Percentiles rank a stretch among this genome's conserved stretches.
Evolutionary conservation across 1,140 invertebrate species (phyloP).

Genomic region (Drosophila pallidifrons): DNA sequence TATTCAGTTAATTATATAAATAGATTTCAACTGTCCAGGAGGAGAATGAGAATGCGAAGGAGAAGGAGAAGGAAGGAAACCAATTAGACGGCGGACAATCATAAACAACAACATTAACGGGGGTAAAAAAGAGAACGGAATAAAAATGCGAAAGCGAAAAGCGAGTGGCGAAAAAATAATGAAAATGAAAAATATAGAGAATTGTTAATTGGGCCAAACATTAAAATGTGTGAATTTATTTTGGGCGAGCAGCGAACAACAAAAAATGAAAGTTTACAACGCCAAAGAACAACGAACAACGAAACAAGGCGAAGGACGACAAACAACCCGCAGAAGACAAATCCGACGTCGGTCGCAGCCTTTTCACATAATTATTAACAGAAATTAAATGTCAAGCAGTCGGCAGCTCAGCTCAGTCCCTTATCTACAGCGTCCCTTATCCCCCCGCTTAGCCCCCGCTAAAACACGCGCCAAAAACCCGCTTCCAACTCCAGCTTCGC

Average conservation of each 20-base stretch:
- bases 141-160: slow-evolving; percentile 1
- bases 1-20: slow-evolving; percentile 36
- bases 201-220: slow-evolving; percentile 52
- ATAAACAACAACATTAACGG: slow-evolving; percentile 43
- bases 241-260: slow-evolving; percentile 25
- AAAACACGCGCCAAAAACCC: neutral
- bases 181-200: neutral
- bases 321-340: slow-evolving; percentile 43
- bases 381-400: slow-evolving; percentile 56
- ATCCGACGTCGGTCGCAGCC: slow-evolving; percentile 47
- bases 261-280: slow-evolving; percentile 38
- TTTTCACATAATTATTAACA: slow-evolving; percentile 62
- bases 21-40: neutral
- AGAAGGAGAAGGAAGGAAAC: neutral
- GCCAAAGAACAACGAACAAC: neutral
- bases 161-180: neutral
- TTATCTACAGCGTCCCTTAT: neutral
- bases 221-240: slow-evolving; percentile 60
- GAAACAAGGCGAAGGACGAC: neutral
- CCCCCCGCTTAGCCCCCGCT: neutral
- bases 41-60: too few relatives aligned
- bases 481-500: neutral
- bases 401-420: neutral
- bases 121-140: neutral
- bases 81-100: slow-evolving; percentile 39